Base-by-base conservation (phyloP, 1,140 invertebrate genomes). In the Pseudomyrmex dendroicus region DNA sequence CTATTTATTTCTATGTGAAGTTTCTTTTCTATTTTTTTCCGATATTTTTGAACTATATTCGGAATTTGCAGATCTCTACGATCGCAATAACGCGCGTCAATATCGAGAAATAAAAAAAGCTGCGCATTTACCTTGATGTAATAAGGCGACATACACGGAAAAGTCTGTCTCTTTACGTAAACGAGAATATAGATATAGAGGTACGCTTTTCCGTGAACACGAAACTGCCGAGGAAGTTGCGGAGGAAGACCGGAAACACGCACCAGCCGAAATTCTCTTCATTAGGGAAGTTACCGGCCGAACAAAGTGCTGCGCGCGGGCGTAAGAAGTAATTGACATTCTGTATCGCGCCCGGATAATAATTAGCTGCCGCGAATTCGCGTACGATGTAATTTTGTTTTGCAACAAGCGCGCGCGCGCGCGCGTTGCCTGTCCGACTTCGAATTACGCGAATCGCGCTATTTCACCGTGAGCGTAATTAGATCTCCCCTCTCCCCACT, bases 261-360 rank as follows among this genome's bases (percentile, higher is more conserved):
- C 70, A 67, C 67, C n/a, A 25, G 52, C 67, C 77, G 61, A 87
- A 73, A 67, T 87, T 77, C 84, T 73, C 78, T 87, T 74, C 50
- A 84, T 82, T 86, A 63, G 74, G 44, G 67, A 70, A 59, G 83
- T 70, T 12, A 57, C 50, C 20, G 67, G 35, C 22, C 67, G 62
- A 64, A 52, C 54, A 57, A 84, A 62, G 59, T 56, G 15, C 35
- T 35, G 44, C 82, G 44, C 67, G 64, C 10, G 54, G 25, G n/a
- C 25, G 77, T 20, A 25, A 46, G 48, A 70, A 63, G 25, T 15
- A 56, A 74, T 74, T 76, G 82, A 82, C 70, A 72, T 50, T 80
- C 64, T 70, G 64, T 70, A 80, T 80, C 76, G 66, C n/a, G 64
- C 15, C 35, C 20, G 54, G 54, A 80, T 80, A 72, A 80, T 80